Conservation (phyloP, 2,797 vertebrate genomes). For the Coendou prehensilis region DNA sequence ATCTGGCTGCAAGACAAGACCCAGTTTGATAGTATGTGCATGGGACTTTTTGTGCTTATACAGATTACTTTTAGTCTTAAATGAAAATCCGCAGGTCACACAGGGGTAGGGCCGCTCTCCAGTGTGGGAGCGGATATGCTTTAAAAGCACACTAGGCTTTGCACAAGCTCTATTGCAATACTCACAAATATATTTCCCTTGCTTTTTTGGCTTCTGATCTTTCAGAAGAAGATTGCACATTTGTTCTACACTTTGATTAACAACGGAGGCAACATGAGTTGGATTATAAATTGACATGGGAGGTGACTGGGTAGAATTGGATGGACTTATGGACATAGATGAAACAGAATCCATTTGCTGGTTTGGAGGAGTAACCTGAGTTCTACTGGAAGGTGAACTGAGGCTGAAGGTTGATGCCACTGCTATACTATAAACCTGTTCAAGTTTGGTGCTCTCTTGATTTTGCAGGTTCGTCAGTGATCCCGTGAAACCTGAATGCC, state of each 20-base stretch:
- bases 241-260: constrained; percentile 94
- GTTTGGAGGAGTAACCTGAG: constrained; percentile 94
- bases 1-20: constrained; percentile 95
- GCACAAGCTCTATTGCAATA: constrained; percentile 97
- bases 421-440: constrained; percentile 92
- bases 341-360: constrained; percentile 94
- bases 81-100: constrained; percentile 98
- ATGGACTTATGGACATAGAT: constrained; percentile 92
- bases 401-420: constrained; percentile 91
- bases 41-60: constrained; percentile 99
- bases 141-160: constrained; percentile 98
- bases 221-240: constrained; percentile 93
- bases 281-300: constrained; percentile 93
- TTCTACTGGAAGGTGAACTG: constrained; percentile 91
- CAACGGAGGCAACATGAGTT: constrained; percentile 93
- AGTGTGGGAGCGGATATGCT: constrained; percentile 99
- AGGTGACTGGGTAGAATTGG: constrained; percentile 93
- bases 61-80: constrained; percentile 99
- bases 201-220: constrained; percentile 98
- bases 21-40: constrained; percentile 98
- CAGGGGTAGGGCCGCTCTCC: constrained; percentile 98
- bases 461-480: constrained; percentile 88
- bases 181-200: constrained; percentile 98
- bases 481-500: constrained; percentile 89
- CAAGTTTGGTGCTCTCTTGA: constrained; percentile 92